Evolutionary conservation across 2,797 vertebrate species (phyloP).

Genomic region (Helicolenus hilgendorfi): DNA sequence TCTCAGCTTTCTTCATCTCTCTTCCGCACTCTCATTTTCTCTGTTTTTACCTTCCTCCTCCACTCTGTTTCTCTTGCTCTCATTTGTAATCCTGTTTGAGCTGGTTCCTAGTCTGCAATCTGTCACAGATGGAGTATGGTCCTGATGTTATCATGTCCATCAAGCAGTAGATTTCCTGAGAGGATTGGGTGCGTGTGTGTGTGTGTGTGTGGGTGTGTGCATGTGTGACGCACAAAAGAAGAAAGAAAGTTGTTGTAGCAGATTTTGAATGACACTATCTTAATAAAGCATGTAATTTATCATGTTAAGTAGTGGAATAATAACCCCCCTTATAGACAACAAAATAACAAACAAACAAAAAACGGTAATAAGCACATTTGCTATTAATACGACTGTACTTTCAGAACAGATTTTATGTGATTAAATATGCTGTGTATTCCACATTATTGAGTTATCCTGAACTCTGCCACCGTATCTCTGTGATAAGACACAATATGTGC

Average conservation of each 20-base stretch:
- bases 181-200: conserved; percentile 3
- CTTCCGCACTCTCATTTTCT: conserved; percentile 12
- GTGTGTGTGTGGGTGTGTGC: background rate
- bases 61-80: conserved; percentile 26
- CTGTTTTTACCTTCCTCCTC: conserved; percentile 23
- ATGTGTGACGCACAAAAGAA: background rate
- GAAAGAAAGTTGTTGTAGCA: background rate
- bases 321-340: background rate
- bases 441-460: conserved; percentile 25
- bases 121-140: conserved; percentile 72
- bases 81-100: conserved; percentile 77
- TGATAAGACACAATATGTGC: conserved; percentile 37
- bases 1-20: conserved; percentile 21
- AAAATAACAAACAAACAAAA: background rate
- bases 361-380: background rate
- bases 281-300: background rate
- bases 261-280: background rate
- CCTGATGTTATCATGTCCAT: conserved; percentile 79
- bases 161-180: conserved; percentile 72
- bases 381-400: background rate
- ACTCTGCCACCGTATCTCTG: conserved; percentile 22
- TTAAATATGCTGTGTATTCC: background rate
- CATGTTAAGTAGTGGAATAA: background rate
- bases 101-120: conserved; percentile 66
- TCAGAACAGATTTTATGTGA: background rate